Base-by-base conservation (phyloP, 2,113 vertebrate species). In the Eleginops maclovinus region DNA sequence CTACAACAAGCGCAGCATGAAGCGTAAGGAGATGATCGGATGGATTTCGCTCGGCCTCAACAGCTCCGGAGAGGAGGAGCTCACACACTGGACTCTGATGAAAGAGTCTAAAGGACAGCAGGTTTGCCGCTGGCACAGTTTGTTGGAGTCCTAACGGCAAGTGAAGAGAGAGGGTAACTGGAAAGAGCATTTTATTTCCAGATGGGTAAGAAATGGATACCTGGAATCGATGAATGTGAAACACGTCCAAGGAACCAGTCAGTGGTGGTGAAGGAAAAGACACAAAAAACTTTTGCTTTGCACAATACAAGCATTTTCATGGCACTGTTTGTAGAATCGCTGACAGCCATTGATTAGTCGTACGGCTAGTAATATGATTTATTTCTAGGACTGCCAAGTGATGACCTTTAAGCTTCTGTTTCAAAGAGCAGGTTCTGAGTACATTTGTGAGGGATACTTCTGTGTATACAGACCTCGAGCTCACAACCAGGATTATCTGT, bases 1-100 rank as follows among this genome's bases (percentile, higher is more conserved):
- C 55, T 99, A 98, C 89, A 98, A 97, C 87, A 99, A 97, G 72
- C 97, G 98, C 93, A 99, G 97, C 94, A 98, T 99, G 96, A 99
- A 99, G 68, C 95, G 98, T 2, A 99, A 98, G 85, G 98, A 99
- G 94, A 97, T 99, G 97, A 97, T 99, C 82, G 98, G 98, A 78
- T 99, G 98, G 98, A 97, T 99, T 91, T 98, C 97, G 17, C 91
- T 99, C 64, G 98, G 98, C 81, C 96, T 99, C 84, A 99, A 99
- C 95, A 99, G 97, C 94, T 99, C 98, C 8, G 98, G 98, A 28
- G 98, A 99, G 89, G 97, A 98, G 6, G 98, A 99, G 82, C 96
- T 99, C 74, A 96, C 91, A 61, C 98, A 99, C 92, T 99, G 98
- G 98, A 96, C 96, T 82, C 96, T 97, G 91, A 99, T 99, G 98